Base-by-base conservation (phyloP, 2,113 vertebrate species). In the Tamias sibiricus region DNA sequence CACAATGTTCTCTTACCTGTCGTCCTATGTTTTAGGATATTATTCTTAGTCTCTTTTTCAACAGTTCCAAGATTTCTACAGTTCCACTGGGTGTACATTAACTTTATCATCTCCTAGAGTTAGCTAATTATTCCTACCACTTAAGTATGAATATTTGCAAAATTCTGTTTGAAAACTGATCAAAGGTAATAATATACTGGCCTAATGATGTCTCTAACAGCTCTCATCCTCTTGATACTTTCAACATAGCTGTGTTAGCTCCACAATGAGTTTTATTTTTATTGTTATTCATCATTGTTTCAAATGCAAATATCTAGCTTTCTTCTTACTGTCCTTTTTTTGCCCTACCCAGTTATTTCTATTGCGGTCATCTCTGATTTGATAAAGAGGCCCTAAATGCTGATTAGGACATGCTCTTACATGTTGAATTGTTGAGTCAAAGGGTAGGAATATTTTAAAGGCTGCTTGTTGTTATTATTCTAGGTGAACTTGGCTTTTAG, bases 401-500 rank as follows among this genome's bases (percentile, higher is more conserved):
- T 83, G 59, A 71, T 54, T 87, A 28, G 40, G 28, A 47, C 6
- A 42, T 68, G 81, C 87, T 76, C 20, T 69, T 83, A n/a, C 28
- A 49, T 68, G 35, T 66, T 71, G 32, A 80, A 94, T 66, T 91
- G 8, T 68, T 57, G 47, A 19, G 47, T 87, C 22, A 94, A 90
- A 69, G 40, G 6, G 32, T 86, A 64, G 57, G 44, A 80, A 74
- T 35, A 74, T 90, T 90, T 94, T 74, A 24, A 96, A 90, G 64
- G 35, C 52, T 84, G 40, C 81, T 75, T 47, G 28, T 62, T 86
- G 69, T 57, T 37, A 49, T 14, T 64, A 12, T 81, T 82, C 35
- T 64, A 93, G 71, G 40, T 83, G 83, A 94, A 82, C 22, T 68
- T 93, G 66, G 35, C 74, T 66, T 93, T 95, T 91, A 87, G 76